Evolutionary conservation across 2,113 vertebrate species (phyloP).

Genomic region (Zingel zingel): DNA sequence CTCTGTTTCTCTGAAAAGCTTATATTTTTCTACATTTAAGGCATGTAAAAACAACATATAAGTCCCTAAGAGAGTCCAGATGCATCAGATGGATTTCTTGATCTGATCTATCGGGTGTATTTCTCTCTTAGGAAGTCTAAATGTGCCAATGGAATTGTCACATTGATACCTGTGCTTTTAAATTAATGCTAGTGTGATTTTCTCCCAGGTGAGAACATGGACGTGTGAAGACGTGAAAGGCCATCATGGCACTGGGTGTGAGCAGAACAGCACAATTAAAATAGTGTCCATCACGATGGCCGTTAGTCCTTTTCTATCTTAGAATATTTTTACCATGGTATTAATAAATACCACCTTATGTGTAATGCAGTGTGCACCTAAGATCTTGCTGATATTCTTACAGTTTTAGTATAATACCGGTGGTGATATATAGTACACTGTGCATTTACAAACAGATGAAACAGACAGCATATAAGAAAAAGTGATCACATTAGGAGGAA

Average conservation of each 20-base stretch:
- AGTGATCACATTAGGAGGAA: slow-evolving; percentile 8
- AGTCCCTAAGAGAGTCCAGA: not conserved
- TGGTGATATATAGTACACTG: slow-evolving; percentile 9
- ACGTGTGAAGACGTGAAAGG: slow-evolving; percentile 69
- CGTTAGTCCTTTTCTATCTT: slow-evolving; percentile 31
- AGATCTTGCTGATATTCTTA: slow-evolving; percentile 24
- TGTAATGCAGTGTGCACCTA: slow-evolving; percentile 30
- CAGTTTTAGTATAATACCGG: slow-evolving; percentile 31
- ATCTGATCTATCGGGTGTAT: slow-evolving; percentile 13
- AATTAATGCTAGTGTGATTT: slow-evolving; percentile 62
- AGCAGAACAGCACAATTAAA: slow-evolving; percentile 59
- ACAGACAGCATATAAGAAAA: slow-evolving; percentile 14
- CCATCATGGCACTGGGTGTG: slow-evolving; percentile 37
- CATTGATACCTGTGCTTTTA: slow-evolving; percentile 60
- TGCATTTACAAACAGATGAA: slow-evolving; percentile 27
- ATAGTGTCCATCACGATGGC: slow-evolving; percentile 2
- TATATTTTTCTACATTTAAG: not conserved
- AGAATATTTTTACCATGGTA: slow-evolving; percentile 29
- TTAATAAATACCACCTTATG: slow-evolving; percentile 49
- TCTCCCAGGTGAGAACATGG: slow-evolving; percentile 52
- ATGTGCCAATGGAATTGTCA: slow-evolving; percentile 67
- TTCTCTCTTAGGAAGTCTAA: slow-evolving; percentile 30
- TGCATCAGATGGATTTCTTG: slow-evolving; percentile 11
- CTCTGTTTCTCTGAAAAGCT: not conserved
- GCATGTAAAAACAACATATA: slow-evolving; percentile 1